Evolutionary conservation across 2,888 invertebrate genomes (phyloP).

Genomic region (Scelioninae gen. 1): DNA sequence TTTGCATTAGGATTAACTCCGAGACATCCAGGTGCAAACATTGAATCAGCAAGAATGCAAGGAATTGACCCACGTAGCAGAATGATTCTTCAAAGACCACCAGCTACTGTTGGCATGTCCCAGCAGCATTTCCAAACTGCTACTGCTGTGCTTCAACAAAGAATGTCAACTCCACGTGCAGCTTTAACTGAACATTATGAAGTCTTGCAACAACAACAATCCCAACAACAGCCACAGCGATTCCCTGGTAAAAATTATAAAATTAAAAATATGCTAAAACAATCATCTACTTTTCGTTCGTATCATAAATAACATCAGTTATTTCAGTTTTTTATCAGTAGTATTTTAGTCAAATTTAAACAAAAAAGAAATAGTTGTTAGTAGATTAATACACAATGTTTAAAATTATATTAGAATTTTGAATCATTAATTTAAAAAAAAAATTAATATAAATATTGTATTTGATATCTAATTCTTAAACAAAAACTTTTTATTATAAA

Average conservation of each 20-base stretch:
- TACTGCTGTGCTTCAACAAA: conserved; percentile 79
- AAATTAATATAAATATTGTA: background rate
- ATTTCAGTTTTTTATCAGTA: too few relatives aligned
- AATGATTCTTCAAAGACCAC: conserved; percentile 85
- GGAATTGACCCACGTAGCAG: conserved; percentile 86
- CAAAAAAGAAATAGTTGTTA: too few relatives aligned
- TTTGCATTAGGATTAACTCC: conserved; percentile 77
- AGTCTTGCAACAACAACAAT: conserved; percentile 78
- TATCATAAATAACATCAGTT: too few relatives aligned
- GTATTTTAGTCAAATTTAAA: too few relatives aligned
- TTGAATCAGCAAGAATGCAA: conserved; percentile 85
- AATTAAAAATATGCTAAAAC: too few relatives aligned
- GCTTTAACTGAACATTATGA: conserved; percentile 80
- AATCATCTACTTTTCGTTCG: too few relatives aligned
- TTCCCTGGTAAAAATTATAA: conserved; percentile 76
- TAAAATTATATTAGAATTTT: background rate
- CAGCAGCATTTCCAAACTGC: conserved; percentile 81
- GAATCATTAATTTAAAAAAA: background rate
- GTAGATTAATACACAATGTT: background rate
- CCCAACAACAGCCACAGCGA: conserved; percentile 73
- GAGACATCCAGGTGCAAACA: conserved; percentile 78
- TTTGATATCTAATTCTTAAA: too few relatives aligned
- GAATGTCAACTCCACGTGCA: conserved; percentile 79
- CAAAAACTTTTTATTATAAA: too few relatives aligned
- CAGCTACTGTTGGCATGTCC: conserved; percentile 76